These are phyloP conservation scores for Drosophila paucipuncta DNA, from an alignment of 2,888 invertebrate genomes.

Conservation along the genomic window DNA sequence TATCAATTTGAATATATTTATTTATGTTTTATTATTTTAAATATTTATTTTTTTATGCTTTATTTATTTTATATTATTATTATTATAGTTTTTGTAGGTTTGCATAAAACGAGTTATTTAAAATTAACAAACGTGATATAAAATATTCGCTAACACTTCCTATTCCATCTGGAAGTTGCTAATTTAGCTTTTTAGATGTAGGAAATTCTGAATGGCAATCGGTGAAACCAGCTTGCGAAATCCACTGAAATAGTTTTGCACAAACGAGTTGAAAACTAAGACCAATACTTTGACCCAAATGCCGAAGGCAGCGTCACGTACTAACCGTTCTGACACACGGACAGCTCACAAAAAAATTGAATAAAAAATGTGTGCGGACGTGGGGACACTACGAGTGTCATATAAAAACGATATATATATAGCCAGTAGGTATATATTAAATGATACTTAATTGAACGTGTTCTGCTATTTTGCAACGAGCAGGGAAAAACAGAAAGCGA, in stretches of 20 bases:
- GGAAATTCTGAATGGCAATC: constrained; percentile 24
- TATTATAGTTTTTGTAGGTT: neutral
- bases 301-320: constrained; percentile 53
- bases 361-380: constrained; percentile 52
- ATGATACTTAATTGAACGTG: constrained; percentile 53
- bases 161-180: neutral
- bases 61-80: neutral
- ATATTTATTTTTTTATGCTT: neutral
- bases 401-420: neutral
- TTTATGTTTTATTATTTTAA: neutral
- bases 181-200: neutral
- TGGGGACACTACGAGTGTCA: constrained; percentile 23
- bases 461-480: constrained; percentile 35
- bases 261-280: constrained; percentile 58
- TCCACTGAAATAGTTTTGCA: constrained; percentile 49
- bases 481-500: neutral
- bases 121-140: too few relatives aligned
- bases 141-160: neutral
- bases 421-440: constrained; percentile 59
- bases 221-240: constrained; percentile 25
- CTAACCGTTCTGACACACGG: constrained; percentile 58
- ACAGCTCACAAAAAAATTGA: constrained; percentile 34
- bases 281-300: constrained; percentile 63
- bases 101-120: neutral
- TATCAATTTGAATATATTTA: neutral